phyloP scores from a whole-genome alignment of 2,888 invertebrate genomes.

The Acronicta aceris region DNA sequence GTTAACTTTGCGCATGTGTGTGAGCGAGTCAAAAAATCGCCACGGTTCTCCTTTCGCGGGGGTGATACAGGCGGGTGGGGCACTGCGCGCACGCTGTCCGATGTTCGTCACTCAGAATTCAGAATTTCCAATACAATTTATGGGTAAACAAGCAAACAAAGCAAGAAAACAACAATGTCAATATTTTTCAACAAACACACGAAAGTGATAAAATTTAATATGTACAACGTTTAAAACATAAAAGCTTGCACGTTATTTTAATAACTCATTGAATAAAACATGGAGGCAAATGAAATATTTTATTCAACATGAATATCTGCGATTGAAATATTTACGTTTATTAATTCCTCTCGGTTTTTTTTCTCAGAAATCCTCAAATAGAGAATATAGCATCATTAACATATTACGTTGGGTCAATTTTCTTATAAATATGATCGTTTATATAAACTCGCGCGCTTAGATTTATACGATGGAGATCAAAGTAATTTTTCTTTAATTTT shows the following conservation, averaged over 20 bases:
- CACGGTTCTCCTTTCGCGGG: too few species aligned
- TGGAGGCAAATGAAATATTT: conserved; percentile 44
- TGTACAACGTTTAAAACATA: conserved; percentile 44
- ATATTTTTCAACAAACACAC: conserved; percentile 21
- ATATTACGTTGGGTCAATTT: too few species aligned
- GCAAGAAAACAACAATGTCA: conserved; percentile 8
- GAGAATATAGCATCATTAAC: background rate
- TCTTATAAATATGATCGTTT: background rate
- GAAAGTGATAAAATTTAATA: conserved; percentile 20
- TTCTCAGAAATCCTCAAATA: background rate
- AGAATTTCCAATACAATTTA: background rate
- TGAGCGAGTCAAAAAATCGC: too few species aligned
- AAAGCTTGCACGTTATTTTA: conserved; percentile 37
- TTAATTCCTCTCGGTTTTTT: background rate
- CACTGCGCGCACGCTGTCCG: too few species aligned
- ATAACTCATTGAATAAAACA: conserved; percentile 36
- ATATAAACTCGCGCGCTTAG: background rate
- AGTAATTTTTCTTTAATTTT: too few species aligned
- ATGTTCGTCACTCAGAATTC: too few species aligned
- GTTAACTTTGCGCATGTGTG: too few species aligned
- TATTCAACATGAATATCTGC: conserved; percentile 32
- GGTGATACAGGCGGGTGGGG: too few species aligned
- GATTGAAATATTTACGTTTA: conserved; percentile 7
- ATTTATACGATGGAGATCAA: too few species aligned
- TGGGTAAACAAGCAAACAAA: too few species aligned